Conservation (phyloP, 1,140 invertebrate species). For the Monomorium pharaonis region DNA sequence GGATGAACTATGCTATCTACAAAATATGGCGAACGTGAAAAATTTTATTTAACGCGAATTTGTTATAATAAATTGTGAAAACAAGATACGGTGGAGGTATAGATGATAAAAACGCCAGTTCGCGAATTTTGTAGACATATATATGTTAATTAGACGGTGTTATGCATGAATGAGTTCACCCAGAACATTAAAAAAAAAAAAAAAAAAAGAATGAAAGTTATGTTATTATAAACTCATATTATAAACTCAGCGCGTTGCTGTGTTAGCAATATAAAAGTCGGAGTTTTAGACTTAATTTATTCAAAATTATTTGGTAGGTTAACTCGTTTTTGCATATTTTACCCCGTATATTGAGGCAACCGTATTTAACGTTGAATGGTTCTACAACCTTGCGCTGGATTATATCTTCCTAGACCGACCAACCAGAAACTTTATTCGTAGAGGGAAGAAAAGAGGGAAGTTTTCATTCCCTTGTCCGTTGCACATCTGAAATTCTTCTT, state of each 20-base stretch:
- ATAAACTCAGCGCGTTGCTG: neutral
- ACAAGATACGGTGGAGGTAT: neutral
- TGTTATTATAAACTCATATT: no score
- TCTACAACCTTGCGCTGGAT: neutral
- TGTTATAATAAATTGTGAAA: neutral
- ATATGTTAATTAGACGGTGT: neutral
- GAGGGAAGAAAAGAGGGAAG: neutral
- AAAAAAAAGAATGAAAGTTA: no score
- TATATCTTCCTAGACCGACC: slow-evolving; percentile 5
- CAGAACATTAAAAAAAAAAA: neutral
- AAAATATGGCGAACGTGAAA: slow-evolving; percentile 56
- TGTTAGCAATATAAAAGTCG: neutral
- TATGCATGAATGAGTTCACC: slow-evolving; percentile 12
- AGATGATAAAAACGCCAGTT: neutral
- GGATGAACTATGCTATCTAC: slow-evolving; percentile 11
- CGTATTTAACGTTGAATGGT: neutral
- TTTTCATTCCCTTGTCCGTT: neutral
- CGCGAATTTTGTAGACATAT: neutral
- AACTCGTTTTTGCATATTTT: neutral
- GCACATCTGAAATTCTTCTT: neutral
- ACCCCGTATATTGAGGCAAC: neutral
- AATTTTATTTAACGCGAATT: slow-evolving; percentile 32
- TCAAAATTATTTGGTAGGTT: neutral
- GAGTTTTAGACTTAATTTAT: neutral
- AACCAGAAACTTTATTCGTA: slow-evolving; percentile 7